Percentiles rank a stretch among this genome's conserved stretches.
Conservation (phyloP, 2,113 vertebrate species). For the Glareola pratincola region DNA sequence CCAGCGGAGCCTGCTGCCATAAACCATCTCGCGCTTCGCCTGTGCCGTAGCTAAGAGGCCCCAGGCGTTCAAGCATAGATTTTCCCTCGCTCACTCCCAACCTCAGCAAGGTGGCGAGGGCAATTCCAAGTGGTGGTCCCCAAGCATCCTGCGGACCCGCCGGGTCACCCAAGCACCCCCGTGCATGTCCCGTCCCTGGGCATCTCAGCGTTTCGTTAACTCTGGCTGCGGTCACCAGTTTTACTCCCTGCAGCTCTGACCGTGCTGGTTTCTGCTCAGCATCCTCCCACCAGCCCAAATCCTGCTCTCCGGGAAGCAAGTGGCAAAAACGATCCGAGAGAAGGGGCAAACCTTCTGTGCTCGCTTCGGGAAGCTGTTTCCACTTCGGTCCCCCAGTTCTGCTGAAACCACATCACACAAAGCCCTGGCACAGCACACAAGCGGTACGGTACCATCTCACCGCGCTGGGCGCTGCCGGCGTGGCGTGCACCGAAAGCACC, state of each 20-base stretch:
- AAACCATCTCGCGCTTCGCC: background rate
- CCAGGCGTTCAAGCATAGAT: background rate
- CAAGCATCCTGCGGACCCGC: background rate
- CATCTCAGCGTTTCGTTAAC: rapidly evolving
- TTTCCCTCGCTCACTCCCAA: background rate
- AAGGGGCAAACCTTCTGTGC: background rate
- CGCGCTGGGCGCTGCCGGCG: background rate
- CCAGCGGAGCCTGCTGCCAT: background rate
- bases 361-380: rapidly evolving
- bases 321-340: background rate
- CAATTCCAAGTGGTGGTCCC: background rate
- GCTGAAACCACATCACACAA: background rate
- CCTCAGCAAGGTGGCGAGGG: background rate
- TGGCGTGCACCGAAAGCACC: background rate
- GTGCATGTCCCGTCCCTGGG: background rate
- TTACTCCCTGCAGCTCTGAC: background rate
- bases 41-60: background rate
- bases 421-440: background rate
- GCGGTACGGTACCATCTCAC: rapidly evolving
- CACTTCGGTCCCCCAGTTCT: background rate
- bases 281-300: background rate
- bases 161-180: background rate
- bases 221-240: background rate
- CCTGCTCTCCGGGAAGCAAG: background rate
- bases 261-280: background rate